Percentiles rank a stretch among this genome's conserved stretches.
Conservation (phyloP, 2,888 invertebrate genomes). For the Lepeophtheirus nordmannii region DNA sequence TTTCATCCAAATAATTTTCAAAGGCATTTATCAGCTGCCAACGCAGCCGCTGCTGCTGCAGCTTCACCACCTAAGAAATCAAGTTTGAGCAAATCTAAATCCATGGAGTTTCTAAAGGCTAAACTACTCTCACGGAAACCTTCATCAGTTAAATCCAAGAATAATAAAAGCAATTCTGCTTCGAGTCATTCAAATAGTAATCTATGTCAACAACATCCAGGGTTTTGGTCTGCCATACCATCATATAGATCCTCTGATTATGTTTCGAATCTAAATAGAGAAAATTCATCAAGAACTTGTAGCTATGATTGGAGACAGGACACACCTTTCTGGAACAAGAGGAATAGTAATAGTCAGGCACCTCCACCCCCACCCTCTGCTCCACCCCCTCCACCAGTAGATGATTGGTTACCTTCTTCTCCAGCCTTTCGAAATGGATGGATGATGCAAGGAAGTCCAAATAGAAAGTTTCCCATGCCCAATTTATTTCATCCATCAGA, state of each 20-base stretch:
- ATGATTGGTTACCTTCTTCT: not conserved
- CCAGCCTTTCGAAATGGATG: not conserved
- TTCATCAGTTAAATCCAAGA: not conserved
- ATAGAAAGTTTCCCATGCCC: not conserved
- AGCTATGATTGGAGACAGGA: conserved; percentile 20
- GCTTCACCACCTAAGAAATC: conserved; percentile 7
- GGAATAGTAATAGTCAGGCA: not conserved
- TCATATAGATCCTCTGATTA: too few species aligned
- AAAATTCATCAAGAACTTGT: not conserved
- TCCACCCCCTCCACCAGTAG: not conserved
- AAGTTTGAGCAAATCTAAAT: conserved; percentile 17
- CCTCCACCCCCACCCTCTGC: not conserved
- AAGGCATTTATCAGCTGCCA: conserved; percentile 3
- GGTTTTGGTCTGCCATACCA: not conserved
- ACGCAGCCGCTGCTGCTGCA: not conserved
- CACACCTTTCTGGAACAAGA: conserved; percentile 15
- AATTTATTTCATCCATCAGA: not conserved
- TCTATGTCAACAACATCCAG: not conserved
- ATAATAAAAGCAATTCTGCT: not conserved
- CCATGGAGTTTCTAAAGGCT: conserved; percentile 23
- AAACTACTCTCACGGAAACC: conserved; percentile 19
- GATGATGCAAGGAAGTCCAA: not conserved
- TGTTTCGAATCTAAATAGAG: not conserved
- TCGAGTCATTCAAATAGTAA: not conserved
- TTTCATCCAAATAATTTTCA: not conserved